phyloP scores from a whole-genome alignment of 2,888 invertebrate species.

The Papilio demoleus region DNA sequence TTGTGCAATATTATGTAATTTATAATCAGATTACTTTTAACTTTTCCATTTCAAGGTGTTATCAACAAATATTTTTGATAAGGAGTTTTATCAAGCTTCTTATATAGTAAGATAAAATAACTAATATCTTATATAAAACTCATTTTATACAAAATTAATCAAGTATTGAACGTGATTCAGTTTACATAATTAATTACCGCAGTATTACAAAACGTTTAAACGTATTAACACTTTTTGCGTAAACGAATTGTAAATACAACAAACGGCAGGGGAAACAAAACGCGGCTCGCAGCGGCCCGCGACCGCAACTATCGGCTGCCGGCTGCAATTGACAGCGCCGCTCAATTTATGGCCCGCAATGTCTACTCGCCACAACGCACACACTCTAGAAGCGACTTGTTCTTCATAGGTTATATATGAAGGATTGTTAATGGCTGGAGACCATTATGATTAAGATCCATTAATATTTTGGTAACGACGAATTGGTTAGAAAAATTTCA shows the following conservation, averaged over 20 bases:
- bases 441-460: no score
- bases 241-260: conserved; percentile 38
- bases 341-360: conserved; percentile 82
- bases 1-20: neutral
- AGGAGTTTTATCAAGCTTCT: neutral
- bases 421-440: no score
- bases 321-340: conserved; percentile 82
- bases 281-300: conserved; percentile 52
- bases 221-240: conserved; percentile 26
- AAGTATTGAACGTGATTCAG: neutral
- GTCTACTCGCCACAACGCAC: conserved; percentile 61
- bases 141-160: neutral
- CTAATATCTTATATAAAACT: no score
- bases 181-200: neutral
- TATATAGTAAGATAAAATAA: no score
- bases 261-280: conserved; percentile 49
- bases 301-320: conserved; percentile 81
- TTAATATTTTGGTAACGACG: no score
- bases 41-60: neutral
- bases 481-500: no score
- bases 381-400: conserved; percentile 23
- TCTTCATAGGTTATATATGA: no score
- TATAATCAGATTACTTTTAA: neutral
- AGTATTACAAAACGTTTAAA: conserved; percentile 26
- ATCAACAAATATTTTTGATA: neutral